phyloP scores from a whole-genome alignment of 92 coral and sea anemone species.

The Virgularia gustaviana region DNA sequence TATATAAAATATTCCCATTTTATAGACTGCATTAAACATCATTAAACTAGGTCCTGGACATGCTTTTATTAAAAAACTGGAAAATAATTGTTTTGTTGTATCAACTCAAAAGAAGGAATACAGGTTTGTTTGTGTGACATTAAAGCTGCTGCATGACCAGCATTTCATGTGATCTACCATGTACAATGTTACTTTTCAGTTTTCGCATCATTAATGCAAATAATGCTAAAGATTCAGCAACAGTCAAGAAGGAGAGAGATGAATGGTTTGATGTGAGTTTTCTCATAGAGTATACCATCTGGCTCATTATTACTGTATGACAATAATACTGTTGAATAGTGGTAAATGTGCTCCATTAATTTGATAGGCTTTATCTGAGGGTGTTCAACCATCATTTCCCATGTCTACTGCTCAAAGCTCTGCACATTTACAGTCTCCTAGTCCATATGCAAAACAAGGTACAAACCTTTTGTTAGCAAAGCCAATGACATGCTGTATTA shows the following conservation, averaged over 20 bases:
- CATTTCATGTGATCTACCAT: not conserved
- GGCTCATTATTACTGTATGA: not conserved
- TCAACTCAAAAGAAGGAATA: conserved; percentile 94
- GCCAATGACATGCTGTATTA: too few relatives aligned
- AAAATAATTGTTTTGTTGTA: conserved; percentile 70
- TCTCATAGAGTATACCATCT: not conserved
- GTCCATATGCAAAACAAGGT: too few relatives aligned
- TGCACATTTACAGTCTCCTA: too few relatives aligned
- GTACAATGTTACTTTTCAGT: conserved; percentile 47
- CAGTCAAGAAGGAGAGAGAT: conserved; percentile 78
- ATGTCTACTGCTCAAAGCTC: too few relatives aligned
- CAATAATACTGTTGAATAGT: conserved; percentile 1
- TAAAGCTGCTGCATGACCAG: not conserved
- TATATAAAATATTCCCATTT: too few relatives aligned
- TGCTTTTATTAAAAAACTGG: conserved; percentile 78
- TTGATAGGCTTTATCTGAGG: conserved; percentile 72
- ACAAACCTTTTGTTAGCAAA: too few relatives aligned
- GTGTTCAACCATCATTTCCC: conserved; percentile 52
- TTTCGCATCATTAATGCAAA: conserved; percentile 79
- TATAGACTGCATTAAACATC: conserved; percentile 79
- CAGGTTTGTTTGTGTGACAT: conserved; percentile 56
- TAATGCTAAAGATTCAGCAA: conserved; percentile 63
- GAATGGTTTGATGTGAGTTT: conserved; percentile 75
- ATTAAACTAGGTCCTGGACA: conserved; percentile 93
- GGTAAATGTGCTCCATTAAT: not conserved